Evolutionary conservation across 1,140 invertebrate genomes (phyloP), one percentile per base, ranked within the genome.

Genomic region (Brachionus asplanchnoidis): DNA sequence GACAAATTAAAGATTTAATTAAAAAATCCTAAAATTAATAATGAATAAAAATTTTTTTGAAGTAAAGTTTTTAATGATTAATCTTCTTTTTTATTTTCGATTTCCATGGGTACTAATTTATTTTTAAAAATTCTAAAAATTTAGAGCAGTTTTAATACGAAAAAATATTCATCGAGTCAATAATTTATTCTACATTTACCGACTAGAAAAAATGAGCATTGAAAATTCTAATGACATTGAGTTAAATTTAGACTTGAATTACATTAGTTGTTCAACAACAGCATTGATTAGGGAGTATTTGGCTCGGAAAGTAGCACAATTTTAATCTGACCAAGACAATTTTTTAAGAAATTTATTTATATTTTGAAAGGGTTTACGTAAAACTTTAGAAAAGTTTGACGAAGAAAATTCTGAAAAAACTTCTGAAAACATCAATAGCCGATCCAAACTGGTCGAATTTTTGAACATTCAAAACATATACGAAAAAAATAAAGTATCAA

Each of bases 51-150:
- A 36, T 6, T 28, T 6, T n/a, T 36, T 70, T 70, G 1, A 77
- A 77, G 73, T 77, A 26, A 77, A 77, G 73, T 77, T 77, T 50
- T 77, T 77, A 50, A 77, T 77, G 44, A 73, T 40, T 73, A 40
- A 73, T 73, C 17, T 73, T 73, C 17, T 73, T 6, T 26, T 23
- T 28, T 26, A n/a, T 26, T 77, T 32, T 75, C 1, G 40, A 77
- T 77, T 26, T 26, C 73, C 73, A 77, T 77, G 42, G 73, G 6
- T 53, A 77, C 46, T 28, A 46, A 77, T 26, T 50, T 77, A 46
- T 77, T 36, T 36, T 50, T 26, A 23, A 77, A 50, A 75, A 44
- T 42, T 20, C 32, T 75, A 20, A 42, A 75, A 75, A 75, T 20
- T 42, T 73, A 40, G n/a, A 73, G 11, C 32, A 73, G 17, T 28